A percentile compares a stretch with the other conserved stretches of the same genome.
Conservation (phyloP, 2,888 invertebrate genomes). For the Drosophila greeni region DNA sequence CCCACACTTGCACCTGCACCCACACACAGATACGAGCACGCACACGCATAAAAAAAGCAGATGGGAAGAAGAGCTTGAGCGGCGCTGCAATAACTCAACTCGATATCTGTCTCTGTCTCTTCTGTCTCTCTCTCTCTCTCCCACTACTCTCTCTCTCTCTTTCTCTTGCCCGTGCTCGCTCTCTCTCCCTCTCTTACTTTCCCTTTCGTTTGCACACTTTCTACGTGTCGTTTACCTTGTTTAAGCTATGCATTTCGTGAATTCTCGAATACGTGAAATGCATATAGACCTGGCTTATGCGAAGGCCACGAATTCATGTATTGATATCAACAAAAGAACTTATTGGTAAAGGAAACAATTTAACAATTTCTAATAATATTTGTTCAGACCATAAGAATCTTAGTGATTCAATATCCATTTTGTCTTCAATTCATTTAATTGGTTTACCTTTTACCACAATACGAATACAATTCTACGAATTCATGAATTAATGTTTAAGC, state of each 20-base stretch:
- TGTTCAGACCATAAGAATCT: no score
- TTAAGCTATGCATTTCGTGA: background rate
- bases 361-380: no score
- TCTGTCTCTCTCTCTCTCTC: slow-evolving; percentile 21
- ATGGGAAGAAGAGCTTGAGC: slow-evolving; percentile 44
- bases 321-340: background rate
- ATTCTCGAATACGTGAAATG: background rate
- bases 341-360: no score
- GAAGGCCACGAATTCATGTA: background rate
- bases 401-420: background rate
- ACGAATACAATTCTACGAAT: no score
- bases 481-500: background rate
- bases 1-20: slow-evolving; percentile 6
- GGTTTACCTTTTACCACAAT: no score
- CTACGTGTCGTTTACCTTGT: slow-evolving; percentile 17
- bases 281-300: background rate
- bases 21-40: slow-evolving; percentile 17
- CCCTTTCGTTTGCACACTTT: slow-evolving; percentile 20
- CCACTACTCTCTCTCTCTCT: slow-evolving; percentile 32
- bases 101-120: slow-evolving; percentile 35
- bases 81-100: slow-evolving; percentile 41
- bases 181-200: background rate
- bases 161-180: slow-evolving; percentile 39
- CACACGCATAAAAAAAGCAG: slow-evolving; percentile 16
- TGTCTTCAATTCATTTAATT: no score